Percentiles rank a stretch among this genome's conserved stretches.
These are phyloP conservation scores for Megaceryle maxima DNA, from an alignment of 2,113 vertebrate species.

Conservation along the genomic window DNA sequence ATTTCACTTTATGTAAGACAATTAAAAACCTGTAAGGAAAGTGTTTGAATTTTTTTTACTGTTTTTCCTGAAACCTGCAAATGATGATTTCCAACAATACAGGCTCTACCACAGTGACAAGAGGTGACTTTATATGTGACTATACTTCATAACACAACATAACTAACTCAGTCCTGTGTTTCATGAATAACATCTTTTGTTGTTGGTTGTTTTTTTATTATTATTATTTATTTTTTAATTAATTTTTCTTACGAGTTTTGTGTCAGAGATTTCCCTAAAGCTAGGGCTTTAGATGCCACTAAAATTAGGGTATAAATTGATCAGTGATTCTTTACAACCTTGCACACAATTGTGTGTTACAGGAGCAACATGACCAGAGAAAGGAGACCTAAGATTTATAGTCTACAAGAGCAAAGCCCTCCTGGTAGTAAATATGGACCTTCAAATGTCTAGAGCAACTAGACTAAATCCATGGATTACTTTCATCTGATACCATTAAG, in stretches of 20 bases:
- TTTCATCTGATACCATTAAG: neutral
- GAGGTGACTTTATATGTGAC: neutral
- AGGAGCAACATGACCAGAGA: neutral
- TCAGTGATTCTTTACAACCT: neutral
- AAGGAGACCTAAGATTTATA: neutral
- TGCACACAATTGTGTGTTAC: neutral
- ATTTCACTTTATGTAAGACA: neutral
- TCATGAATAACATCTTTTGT: neutral
- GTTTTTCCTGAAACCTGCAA: neutral
- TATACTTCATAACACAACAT: neutral
- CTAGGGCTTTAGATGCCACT: neutral
- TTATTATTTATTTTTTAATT: too few species aligned
- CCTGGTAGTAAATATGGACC: neutral
- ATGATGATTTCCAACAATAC: neutral
- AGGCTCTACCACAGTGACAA: neutral
- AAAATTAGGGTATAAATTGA: neutral
- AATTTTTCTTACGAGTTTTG: neutral
- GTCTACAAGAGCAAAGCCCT: neutral
- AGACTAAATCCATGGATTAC: neutral
- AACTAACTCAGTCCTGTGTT: neutral
- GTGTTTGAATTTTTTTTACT: neutral
- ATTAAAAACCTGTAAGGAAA: neutral
- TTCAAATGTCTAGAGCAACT: neutral
- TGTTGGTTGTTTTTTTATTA: too few species aligned
- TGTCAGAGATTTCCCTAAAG: neutral